Conservation (phyloP, 1,140 invertebrate species). For the Nasonia longicornis region DNA sequence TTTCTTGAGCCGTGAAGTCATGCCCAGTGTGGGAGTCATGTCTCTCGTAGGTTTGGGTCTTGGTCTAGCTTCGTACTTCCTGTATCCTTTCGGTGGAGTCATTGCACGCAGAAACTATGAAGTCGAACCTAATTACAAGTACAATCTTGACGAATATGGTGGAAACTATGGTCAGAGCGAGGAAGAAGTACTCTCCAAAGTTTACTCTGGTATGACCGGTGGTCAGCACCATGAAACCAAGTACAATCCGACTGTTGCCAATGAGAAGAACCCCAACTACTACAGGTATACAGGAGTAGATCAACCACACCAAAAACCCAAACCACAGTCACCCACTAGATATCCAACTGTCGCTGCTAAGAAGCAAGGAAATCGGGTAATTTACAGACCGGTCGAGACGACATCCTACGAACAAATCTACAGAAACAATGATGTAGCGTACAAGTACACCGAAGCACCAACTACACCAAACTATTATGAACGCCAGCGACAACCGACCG, state of each 20-base stretch:
- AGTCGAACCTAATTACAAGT: constrained; percentile 72
- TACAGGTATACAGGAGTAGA: constrained; percentile 38
- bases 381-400: constrained; percentile 58
- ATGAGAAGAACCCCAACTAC: constrained; percentile 40
- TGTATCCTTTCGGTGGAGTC: constrained; percentile 79
- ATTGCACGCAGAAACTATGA: constrained; percentile 76
- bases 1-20: constrained; percentile 81
- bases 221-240: constrained; percentile 41
- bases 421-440: constrained; percentile 59
- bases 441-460: constrained; percentile 56
- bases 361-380: constrained; percentile 38
- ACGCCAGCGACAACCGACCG: constrained; percentile 49
- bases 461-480: constrained; percentile 61
- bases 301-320: constrained; percentile 6
- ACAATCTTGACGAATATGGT: constrained; percentile 76
- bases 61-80: constrained; percentile 80
- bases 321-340: background rate
- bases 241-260: background rate
- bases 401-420: constrained; percentile 55
- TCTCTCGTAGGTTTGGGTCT: constrained; percentile 77
- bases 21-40: constrained; percentile 83
- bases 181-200: constrained; percentile 80
- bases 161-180: constrained; percentile 76
- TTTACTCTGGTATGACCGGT: constrained; percentile 78
- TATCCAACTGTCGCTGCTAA: constrained; percentile 24